Percentiles rank a stretch among this genome's conserved stretches.
These are phyloP conservation scores for Limnephilus lunatus DNA, from an alignment of 2,888 invertebrate species.

Conservation along the genomic window DNA sequence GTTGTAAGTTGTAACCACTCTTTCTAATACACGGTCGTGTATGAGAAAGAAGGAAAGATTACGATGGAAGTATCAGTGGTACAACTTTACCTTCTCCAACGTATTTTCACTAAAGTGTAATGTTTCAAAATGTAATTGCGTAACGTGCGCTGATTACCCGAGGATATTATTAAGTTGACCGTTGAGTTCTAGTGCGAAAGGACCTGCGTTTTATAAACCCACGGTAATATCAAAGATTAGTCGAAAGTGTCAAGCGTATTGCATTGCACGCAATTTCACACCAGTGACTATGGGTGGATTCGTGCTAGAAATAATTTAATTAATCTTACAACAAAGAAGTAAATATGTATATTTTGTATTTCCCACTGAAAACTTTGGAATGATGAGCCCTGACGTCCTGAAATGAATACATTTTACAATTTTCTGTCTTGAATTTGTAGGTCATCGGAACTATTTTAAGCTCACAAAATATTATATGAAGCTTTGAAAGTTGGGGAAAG, in stretches of 20 bases:
- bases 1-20: not conserved
- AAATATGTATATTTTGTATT: not conserved
- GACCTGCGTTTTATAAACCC: not conserved
- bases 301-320: not conserved
- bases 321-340: not conserved
- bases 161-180: not conserved
- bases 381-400: not conserved
- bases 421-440: not conserved
- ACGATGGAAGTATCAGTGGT: not conserved
- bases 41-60: not conserved
- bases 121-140: not conserved
- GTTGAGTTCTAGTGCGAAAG: not conserved
- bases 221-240: not conserved
- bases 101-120: no score
- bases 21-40: no score
- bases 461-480: not conserved
- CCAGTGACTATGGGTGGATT: no score
- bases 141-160: not conserved
- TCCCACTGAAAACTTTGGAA: not conserved
- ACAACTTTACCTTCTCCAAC: not conserved
- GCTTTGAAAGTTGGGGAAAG: not conserved
- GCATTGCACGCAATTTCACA: not conserved
- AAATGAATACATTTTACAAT: not conserved
- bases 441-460: not conserved
- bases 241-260: not conserved